Conservation (phyloP, 2,113 vertebrate genomes). For the Felis chaus region DNA sequence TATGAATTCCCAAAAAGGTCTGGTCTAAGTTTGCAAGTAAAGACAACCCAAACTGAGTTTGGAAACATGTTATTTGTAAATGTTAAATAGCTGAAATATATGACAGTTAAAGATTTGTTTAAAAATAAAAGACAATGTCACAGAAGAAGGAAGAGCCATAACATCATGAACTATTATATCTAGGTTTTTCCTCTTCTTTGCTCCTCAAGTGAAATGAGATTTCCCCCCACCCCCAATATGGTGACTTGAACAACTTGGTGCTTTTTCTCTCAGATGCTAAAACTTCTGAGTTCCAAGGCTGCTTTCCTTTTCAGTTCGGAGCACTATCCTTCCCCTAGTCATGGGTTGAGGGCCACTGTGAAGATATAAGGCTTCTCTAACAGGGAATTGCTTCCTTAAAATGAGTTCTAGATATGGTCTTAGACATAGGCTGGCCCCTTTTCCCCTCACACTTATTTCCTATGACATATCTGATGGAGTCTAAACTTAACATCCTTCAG, state of each 20-base stretch:
- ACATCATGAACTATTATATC: background rate
- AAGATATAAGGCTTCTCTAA: background rate
- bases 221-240: background rate
- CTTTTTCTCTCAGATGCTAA: background rate
- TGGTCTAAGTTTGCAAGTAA: constrained; percentile 1
- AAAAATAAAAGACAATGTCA: background rate
- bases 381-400: background rate
- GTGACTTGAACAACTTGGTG: background rate
- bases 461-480: background rate
- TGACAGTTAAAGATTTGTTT: background rate
- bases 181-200: background rate
- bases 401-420: background rate
- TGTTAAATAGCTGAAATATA: background rate
- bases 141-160: background rate
- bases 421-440: background rate
- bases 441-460: background rate
- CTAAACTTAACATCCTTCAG: background rate
- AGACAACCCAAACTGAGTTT: background rate
- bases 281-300: background rate
- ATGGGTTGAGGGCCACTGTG: background rate
- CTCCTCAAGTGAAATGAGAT: background rate
- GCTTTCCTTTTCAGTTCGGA: background rate
- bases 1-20: background rate
- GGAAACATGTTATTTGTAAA: constrained; percentile 14
- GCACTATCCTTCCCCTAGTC: background rate